Percentiles rank a stretch among this genome's conserved stretches.
Conservation (phyloP, 2,113 vertebrate species). For the Hydrochoerus hydrochaeris region DNA sequence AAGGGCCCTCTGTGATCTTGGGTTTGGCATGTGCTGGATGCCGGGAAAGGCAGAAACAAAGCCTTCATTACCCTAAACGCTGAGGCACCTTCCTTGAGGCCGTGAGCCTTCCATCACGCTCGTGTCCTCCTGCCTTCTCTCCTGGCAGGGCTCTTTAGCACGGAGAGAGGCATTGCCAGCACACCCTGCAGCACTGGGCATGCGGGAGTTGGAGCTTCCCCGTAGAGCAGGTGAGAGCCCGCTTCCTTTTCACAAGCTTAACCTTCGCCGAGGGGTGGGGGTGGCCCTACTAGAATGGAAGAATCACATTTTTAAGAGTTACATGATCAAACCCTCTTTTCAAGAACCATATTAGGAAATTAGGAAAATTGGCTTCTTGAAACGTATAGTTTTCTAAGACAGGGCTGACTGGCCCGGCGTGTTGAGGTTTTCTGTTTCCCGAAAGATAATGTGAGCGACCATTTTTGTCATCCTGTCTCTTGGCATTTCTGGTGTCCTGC, state of each 20-base stretch:
- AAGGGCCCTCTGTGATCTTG: background rate
- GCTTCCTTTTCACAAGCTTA: background rate
- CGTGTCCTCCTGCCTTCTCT: background rate
- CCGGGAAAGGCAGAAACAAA: background rate
- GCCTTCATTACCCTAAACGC: background rate
- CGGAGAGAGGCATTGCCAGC: background rate
- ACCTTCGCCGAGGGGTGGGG: background rate
- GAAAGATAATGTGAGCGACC: background rate
- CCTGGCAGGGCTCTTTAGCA: background rate
- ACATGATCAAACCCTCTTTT: background rate
- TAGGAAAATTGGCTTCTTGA: background rate
- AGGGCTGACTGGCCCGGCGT: background rate
- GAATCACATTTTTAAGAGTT: background rate
- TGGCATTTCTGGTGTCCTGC: background rate
- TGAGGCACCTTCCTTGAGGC: background rate
- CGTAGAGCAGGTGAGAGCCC: background rate
- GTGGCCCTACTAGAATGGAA: background rate
- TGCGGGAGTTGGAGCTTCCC: background rate
- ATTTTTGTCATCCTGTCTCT: background rate
- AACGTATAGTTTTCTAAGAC: background rate
- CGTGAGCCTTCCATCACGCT: background rate
- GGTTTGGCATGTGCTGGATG: background rate
- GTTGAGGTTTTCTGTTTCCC: slow-evolving; percentile 3
- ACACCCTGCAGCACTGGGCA: background rate
- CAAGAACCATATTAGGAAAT: background rate